Conservation (phyloP, 1,140 invertebrate genomes). For the Triops cancriformis region DNA sequence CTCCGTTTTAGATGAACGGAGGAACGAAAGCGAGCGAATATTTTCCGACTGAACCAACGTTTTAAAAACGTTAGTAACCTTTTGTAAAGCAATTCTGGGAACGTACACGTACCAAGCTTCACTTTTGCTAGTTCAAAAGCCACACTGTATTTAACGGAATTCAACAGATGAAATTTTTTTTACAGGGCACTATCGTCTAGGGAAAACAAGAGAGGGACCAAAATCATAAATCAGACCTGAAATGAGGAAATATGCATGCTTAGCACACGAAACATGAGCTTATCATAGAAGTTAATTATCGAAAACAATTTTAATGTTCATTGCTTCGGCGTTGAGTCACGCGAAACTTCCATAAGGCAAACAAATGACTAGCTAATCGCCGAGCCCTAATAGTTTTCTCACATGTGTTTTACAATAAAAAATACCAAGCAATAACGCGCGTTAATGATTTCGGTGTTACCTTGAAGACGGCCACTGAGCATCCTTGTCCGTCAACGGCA, state of each 20-base stretch:
- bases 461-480: constrained; percentile 51
- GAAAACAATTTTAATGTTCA: neutral
- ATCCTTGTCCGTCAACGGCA: constrained; percentile 85
- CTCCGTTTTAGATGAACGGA: too few species aligned
- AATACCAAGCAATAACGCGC: too few species aligned
- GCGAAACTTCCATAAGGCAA: neutral
- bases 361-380: neutral
- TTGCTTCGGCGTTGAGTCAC: neutral
- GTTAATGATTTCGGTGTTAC: constrained; percentile 27
- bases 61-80: neutral
- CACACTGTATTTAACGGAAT: neutral
- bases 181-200: neutral
- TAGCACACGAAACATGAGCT: neutral
- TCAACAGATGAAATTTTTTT: neutral
- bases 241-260: neutral
- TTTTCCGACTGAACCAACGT: neutral
- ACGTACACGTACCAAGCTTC: neutral
- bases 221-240: neutral
- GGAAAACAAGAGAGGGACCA: neutral
- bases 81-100: neutral
- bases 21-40: too few species aligned
- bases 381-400: neutral
- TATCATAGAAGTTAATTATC: neutral
- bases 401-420: neutral
- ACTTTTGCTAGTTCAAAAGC: neutral